phyloP scores from a whole-genome alignment of 2,797 vertebrate genomes.

The Dipus sagitta region DNA sequence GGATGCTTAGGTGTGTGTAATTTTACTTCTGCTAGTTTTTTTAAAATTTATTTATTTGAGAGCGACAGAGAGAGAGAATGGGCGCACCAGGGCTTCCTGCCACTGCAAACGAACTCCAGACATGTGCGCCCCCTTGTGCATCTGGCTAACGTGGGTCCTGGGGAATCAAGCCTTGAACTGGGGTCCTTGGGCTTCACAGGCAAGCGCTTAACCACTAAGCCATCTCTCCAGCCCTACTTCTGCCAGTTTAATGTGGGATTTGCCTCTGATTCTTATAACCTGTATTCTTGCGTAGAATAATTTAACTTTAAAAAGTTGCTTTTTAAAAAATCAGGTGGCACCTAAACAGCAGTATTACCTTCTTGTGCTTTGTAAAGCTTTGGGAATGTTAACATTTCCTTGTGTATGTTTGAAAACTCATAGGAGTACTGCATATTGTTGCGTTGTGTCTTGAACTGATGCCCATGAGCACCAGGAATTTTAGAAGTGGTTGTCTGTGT shows the following conservation, averaged over 20 bases:
- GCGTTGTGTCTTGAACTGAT: not conserved
- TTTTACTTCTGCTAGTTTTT: not conserved
- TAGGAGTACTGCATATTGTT: not conserved
- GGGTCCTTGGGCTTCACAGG: too few relatives aligned
- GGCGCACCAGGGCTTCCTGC: too few relatives aligned
- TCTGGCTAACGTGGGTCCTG: too few relatives aligned
- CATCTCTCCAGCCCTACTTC: not conserved
- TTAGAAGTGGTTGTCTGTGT: not conserved
- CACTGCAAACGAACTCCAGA: too few relatives aligned
- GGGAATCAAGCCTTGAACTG: too few relatives aligned
- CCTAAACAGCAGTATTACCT: not conserved
- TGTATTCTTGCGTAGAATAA: not conserved
- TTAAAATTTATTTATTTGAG: too few relatives aligned
- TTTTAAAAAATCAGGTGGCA: too few relatives aligned
- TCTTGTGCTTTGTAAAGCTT: not conserved
- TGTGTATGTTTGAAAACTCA: not conserved
- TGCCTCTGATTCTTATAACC: not conserved
- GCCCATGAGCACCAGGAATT: not conserved
- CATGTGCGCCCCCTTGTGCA: too few relatives aligned
- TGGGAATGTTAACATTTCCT: not conserved
- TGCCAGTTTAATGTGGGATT: not conserved
- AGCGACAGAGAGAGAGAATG: too few relatives aligned
- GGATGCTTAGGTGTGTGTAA: fast-evolving
- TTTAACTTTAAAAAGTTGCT: not conserved
- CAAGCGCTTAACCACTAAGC: too few relatives aligned